A percentile compares a stretch with the other conserved stretches of the same genome.
Conservation (phyloP, 2,888 invertebrate species). For the Troides helena region DNA sequence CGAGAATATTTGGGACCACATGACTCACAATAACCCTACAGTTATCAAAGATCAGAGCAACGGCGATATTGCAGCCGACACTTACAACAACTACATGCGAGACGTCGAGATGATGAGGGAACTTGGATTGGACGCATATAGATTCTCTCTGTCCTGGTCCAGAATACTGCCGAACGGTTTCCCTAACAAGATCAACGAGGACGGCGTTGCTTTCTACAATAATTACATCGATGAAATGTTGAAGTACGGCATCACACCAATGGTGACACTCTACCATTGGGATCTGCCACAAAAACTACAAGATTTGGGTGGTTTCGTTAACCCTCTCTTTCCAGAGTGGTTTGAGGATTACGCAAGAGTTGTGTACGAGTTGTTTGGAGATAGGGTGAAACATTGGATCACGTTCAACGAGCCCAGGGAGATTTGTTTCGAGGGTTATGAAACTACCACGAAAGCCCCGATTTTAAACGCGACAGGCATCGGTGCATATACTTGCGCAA, state of each 20-base stretch:
- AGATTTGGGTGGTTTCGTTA: constrained; percentile 76
- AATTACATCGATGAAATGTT: constrained; percentile 82
- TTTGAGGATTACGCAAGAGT: constrained; percentile 73
- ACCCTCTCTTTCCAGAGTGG: constrained; percentile 63
- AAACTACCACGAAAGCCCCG: constrained; percentile 50
- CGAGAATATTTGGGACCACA: constrained; percentile 56
- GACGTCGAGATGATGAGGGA: constrained; percentile 72
- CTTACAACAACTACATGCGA: constrained; percentile 81
- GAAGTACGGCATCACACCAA: constrained; percentile 80
- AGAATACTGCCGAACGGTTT: constrained; percentile 81
- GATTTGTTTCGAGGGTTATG: constrained; percentile 69
- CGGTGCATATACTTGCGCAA: constrained; percentile 74
- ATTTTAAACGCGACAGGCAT: constrained; percentile 60
- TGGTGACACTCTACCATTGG: constrained; percentile 79
- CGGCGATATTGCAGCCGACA: constrained; percentile 81
- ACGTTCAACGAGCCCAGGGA: constrained; percentile 80
- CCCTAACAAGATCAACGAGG: constrained; percentile 71
- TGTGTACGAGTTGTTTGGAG: constrained; percentile 65
- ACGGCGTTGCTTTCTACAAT: constrained; percentile 83
- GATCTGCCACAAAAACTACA: constrained; percentile 77
- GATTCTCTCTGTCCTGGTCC: constrained; percentile 82
- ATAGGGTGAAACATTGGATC: constrained; percentile 77
- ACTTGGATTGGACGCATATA: constrained; percentile 67
- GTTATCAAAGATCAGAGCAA: constrained; percentile 54
- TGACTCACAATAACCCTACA: constrained; percentile 49